Conservation (phyloP, 2,113 vertebrate species). For the Corapipo altera region DNA sequence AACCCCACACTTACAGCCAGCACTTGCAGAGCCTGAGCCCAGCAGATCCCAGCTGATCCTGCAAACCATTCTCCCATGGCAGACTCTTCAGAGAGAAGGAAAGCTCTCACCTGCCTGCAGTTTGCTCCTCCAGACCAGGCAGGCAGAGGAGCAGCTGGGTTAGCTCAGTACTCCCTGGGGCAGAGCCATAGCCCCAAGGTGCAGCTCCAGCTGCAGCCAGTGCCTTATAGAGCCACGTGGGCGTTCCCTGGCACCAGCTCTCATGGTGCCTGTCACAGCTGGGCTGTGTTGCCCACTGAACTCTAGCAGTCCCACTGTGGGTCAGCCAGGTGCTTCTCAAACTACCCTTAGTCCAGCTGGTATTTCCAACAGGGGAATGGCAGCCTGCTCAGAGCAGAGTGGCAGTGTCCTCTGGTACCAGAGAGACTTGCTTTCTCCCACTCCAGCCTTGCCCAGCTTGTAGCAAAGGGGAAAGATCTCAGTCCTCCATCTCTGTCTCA, state of each 20-base stretch:
- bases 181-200: not conserved
- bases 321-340: not conserved
- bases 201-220: not conserved
- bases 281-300: not conserved
- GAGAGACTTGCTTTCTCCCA: not conserved
- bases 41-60: slow-evolving; percentile 16
- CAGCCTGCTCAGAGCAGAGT: not conserved
- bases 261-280: not conserved
- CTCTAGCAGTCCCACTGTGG: not conserved
- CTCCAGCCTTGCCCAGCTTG: not conserved
- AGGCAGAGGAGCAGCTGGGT: not conserved
- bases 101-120: not conserved
- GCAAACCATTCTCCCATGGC: slow-evolving; percentile 47
- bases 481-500: not conserved
- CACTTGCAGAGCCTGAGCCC: slow-evolving; percentile 31
- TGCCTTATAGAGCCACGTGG: not conserved
- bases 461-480: not conserved
- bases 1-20: slow-evolving; percentile 39
- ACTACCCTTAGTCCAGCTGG: not conserved
- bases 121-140: not conserved
- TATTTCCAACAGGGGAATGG: not conserved
- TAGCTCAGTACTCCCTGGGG: not conserved
- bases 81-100: not conserved
- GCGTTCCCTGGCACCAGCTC: not conserved
- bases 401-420: not conserved